Evolutionary conservation across 1,140 invertebrate species (phyloP), one percentile per base, ranked within the genome.

Genomic region (Euwallacea fornicatus): DNA sequence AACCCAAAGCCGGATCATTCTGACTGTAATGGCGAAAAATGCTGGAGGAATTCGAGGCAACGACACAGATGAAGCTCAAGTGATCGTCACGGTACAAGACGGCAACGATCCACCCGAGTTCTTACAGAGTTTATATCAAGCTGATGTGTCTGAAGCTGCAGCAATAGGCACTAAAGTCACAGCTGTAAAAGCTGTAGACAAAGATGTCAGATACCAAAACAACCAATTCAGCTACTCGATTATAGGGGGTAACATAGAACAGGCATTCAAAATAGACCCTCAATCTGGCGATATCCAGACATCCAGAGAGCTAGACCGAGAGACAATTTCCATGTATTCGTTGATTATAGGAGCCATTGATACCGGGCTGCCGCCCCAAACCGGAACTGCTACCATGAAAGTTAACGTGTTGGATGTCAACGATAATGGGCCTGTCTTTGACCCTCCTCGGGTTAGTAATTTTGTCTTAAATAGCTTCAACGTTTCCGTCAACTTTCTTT

Each of bases 21-120:
- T 98, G 6, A 96, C 93, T 0, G 94, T 97, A 0, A 88, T 98
- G 84, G 96, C 96, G 0, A 98, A 98, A 83, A 98, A 98, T 81
- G 88, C 88, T 54, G 96, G 96, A 7, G 93, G 94, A 41, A 96
- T 98, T 70, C 85, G 90, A 50, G 95, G 95, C 7, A 97, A 98
- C 82, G 96, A 98, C 78, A 97, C 95, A 0, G 96, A 98, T 80
- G 94, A 95, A 81, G 95, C 95, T 6, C 93, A 95, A 82, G 92
- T 98, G 0, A 93, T 94, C 41, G 92, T 98, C 66, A 92, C 91
- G 0, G 93, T 98, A 64, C 93, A 97, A 84, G 96, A 98, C 81
- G 95, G 95, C 6, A 98, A 98, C 78, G 95, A 98, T 85, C 94
- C 96, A 3, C 96, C 96, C 0, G 92, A 96, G 81, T 98, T 98